Base-by-base conservation (phyloP, 2,797 vertebrate species). In the Mormyrus proboscirostris region DNA sequence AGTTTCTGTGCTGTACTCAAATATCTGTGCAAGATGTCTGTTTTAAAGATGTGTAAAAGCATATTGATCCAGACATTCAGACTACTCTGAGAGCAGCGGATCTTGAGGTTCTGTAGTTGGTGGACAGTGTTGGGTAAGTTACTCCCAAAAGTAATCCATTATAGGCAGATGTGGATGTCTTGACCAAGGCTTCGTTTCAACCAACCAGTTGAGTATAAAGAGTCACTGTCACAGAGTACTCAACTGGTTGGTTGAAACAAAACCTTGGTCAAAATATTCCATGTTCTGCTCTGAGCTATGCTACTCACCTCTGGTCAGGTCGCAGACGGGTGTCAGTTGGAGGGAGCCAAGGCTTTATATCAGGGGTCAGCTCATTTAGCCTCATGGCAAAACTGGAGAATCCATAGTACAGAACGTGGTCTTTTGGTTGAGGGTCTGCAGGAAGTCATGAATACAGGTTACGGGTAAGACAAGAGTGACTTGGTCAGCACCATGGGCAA, bases 321-420 rank as follows among this genome's bases (percentile, higher is more conserved):
- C 98, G 96, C 86, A 98, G 94, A 9, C 98, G 96, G 0, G 95
- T 96, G 95, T 99, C 98, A 0, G 98, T 97, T n/a, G 96, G 96
- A 2, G 98, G 97, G 92, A 99, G 95, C 0, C 97, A 92, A 49
- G 95, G 91, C 88, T 94, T 94, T 91, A 98, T 95, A 89, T 97
- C 96, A 0, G 95, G 92, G 0, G 94, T 95, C 6, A 98, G 94
- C 90, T 99, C 97, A 62, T 99, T 99, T 93, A 99, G 95, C 95
- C 99, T 97, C 95, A 98, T 93, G 88, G 98, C 98, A 19, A 98
- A 98, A 92, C 94, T 95, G 29, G 98, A 98, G 95, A 98, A 98
- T 91, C 98, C 98, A 22, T 97, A 99, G 91, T 96, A 98, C 87
- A 95, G 92, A 91, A 96, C 93, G 41, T 96, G 91, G 90, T 98